Base-by-base conservation (phyloP, 1,140 invertebrate genomes). In the Scaptomyza graminum region DNA sequence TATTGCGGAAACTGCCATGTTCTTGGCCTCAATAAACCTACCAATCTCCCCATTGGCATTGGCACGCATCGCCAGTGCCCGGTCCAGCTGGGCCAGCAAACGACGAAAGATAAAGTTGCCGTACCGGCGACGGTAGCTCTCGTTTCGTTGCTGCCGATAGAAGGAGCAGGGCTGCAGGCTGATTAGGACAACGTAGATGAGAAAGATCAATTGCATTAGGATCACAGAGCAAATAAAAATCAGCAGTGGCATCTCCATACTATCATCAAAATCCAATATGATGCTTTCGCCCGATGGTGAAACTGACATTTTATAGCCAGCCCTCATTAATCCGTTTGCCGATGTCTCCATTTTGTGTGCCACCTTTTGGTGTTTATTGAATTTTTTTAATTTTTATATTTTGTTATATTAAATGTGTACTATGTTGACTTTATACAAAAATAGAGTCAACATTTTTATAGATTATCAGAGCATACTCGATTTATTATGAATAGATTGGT, bases 81-180 rank as follows among this genome's bases (percentile, higher is more conserved):
- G 15, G 16, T 74, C 75, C 9, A 82, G 43, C 6, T 77, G 70
- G 1, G 47, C 34, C 39, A 82, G 56, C 3, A 82, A 46, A 0
- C 79, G 79, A 0, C 79, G 74, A 18, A 82, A 82, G 6, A 82
- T 74, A n/a, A 74, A 81, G 39, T 54, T 74, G n/a, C 41, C 56
- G 18, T 59, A 81, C n/a, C 61, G 74, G 0, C 69, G 79, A 22
- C 79, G 79, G 22, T 44, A 59, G 12, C 46, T 28, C 46, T 61
- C 62, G 37, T 71, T 74, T 3, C 59, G 37, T 22, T 77, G 69
- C 5, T 65, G 64, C 0, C 57, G 74, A 3, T 73, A 51, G 34
- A 66, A 9, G 4, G 61, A 7, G 44, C 56, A 43, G 1, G 74
- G 70, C 13, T 77, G 74, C 13, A 74, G 34, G 5, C 59, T 52